Base-by-base conservation (phyloP, 2,888 invertebrate genomes). In the Polietes domitor region DNA sequence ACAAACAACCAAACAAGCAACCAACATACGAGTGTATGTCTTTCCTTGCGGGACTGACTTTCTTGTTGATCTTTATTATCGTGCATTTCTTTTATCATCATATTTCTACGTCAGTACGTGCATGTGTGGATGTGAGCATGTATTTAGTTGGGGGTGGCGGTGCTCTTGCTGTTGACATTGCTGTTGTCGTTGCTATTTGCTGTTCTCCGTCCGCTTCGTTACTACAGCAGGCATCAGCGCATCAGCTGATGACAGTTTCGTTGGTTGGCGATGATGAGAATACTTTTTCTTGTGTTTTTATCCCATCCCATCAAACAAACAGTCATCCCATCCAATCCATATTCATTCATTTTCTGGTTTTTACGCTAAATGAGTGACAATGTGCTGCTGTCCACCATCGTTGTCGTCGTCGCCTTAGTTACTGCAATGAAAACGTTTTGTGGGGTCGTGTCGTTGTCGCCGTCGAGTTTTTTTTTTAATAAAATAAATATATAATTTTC, bases 281-380 rank as follows among this genome's bases (percentile, higher is more conserved):
- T 65, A 4, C 21, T 65, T 58, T 15, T 43, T 68, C 43, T 61
- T 58, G n/a, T n/a, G 10, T 28, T 61, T 12, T 28, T 28, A 68
- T 68, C 43, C 68, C 68, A 43, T n/a, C 41, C 12, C 24, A n/a
- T n/a, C n/a, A n/a, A n/a, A n/a, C n/a, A 26, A 26, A 61, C 1
- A 10, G 24, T n/a, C 26, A 43, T 15, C 24, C 24, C 68, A 68
- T 24, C 28, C 28, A n/a, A n/a, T n/a, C 15, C 32, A 28, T 15
- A 26, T 28, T 24, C 43, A 68, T 43, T 15, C 65, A 28, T 58
- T 55, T 26, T 41, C 26, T 3, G 26, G 32, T 19, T 10, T 32
- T n/a, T 28, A 50, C 26, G 37, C 37, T n/a, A 72, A 32, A 53
- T 53, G 53, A 53, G 50, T 72, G 72, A 32, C 72, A 72, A 72